phyloP scores from a whole-genome alignment of 2,113 vertebrate species.

The Gila orcuttii region DNA sequence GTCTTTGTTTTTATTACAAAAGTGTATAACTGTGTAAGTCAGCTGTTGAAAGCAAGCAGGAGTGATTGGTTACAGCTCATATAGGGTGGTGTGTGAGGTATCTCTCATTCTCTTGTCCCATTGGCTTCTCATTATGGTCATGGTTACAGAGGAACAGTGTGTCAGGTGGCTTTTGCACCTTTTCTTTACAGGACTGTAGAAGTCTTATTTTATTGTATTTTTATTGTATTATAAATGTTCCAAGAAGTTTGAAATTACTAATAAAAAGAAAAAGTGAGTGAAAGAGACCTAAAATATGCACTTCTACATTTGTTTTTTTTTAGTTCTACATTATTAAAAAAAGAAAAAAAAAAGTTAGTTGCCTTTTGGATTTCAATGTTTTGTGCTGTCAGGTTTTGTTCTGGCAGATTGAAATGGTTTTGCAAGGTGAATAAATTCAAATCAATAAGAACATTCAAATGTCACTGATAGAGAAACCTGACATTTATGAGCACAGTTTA shows the following conservation, averaged over 20 bases:
- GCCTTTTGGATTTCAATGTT: neutral
- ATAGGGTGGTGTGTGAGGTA: neutral
- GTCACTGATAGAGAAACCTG: constrained; percentile 21
- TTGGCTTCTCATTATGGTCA: constrained; percentile 21
- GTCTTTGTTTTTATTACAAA: neutral
- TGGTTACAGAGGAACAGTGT: constrained; percentile 15
- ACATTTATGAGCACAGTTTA: constrained; percentile 17
- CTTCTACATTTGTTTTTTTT: neutral
- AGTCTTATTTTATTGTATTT: neutral
- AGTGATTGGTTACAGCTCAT: neutral
- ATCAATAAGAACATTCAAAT: constrained; percentile 31
- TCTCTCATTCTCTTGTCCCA: neutral
- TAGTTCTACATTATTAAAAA: neutral
- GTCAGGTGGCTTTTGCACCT: neutral
- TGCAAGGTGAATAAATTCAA: constrained; percentile 1
- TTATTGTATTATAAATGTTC: neutral
- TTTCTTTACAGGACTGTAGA: neutral
- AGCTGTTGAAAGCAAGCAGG: neutral
- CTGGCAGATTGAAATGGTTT: constrained; percentile 14
- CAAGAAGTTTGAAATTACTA: constrained; percentile 5
- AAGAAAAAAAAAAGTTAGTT: neutral
- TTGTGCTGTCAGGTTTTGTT: neutral
- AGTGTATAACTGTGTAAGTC: neutral
- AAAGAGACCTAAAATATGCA: neutral
- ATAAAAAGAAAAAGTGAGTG: neutral